Percentiles rank a stretch among this genome's conserved stretches.
phyloP scores from a whole-genome alignment of 2,113 vertebrate genomes.

The Pica pica region DNA sequence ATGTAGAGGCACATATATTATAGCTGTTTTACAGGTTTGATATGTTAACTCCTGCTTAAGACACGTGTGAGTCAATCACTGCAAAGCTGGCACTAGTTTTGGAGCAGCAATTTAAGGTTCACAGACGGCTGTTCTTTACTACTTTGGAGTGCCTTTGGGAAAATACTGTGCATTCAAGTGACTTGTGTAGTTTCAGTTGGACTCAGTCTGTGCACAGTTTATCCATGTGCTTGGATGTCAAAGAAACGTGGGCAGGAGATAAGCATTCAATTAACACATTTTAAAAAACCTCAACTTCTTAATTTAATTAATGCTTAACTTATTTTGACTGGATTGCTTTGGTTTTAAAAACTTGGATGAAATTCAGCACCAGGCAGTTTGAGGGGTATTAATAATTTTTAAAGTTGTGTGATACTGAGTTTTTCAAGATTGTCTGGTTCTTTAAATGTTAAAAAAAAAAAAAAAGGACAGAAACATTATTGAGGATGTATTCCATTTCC shows the following conservation, averaged over 20 bases:
- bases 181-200: neutral
- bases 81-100: neutral
- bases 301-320: neutral
- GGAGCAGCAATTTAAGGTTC: neutral
- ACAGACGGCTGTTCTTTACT: neutral
- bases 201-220: neutral
- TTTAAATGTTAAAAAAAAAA: neutral
- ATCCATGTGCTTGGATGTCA: neutral
- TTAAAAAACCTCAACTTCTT: neutral
- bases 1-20: neutral
- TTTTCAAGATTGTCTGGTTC: conserved; percentile 25
- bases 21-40: neutral
- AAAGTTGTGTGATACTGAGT: neutral
- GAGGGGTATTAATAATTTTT: neutral
- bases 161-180: neutral
- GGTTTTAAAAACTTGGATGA: neutral
- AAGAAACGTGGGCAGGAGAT: neutral
- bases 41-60: neutral
- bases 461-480: conserved; percentile 39
- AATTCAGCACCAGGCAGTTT: neutral
- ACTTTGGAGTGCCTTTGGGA: neutral
- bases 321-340: neutral
- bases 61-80: neutral
- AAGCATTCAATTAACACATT: neutral
- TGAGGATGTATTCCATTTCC: conserved; percentile 60